Evolutionary conservation across 2,888 invertebrate species (phyloP).

Genomic region (Epsilonema sp.): DNA sequence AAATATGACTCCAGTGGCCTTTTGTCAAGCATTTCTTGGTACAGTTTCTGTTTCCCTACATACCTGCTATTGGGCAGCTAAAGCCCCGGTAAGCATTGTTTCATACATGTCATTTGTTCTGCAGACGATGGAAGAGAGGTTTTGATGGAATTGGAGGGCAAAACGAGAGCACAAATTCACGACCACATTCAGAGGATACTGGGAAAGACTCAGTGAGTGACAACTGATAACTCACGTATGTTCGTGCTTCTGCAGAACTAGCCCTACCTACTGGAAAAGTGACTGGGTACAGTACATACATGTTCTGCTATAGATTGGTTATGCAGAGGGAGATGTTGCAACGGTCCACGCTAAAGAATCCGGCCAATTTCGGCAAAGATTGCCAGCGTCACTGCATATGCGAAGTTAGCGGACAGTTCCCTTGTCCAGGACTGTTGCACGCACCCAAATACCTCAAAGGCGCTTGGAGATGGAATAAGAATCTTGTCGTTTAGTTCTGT

Average conservation of each 20-base stretch:
- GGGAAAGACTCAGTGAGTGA: slow-evolving; percentile 50
- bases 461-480: slow-evolving; percentile 28
- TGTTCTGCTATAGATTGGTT: not conserved
- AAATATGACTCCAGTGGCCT: slow-evolving; percentile 78
- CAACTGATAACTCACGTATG: too few species aligned
- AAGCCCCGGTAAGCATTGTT: too few species aligned
- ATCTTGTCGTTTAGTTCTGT: not conserved
- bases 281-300: not conserved
- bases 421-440: slow-evolving; percentile 59
- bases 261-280: not conserved
- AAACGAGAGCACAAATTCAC: slow-evolving; percentile 58
- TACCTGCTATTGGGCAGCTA: too few species aligned
- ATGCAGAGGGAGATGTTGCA: slow-evolving; percentile 1
- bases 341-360: slow-evolving; percentile 49
- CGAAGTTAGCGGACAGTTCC: slow-evolving; percentile 71
- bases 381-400: slow-evolving; percentile 75
- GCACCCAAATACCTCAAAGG: slow-evolving; percentile 66
- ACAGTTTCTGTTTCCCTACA: too few species aligned
- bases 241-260: too few species aligned
- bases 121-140: slow-evolving; percentile 49
- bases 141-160: slow-evolving; percentile 66
- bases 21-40: slow-evolving; percentile 63
- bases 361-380: slow-evolving; percentile 72
- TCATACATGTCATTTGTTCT: slow-evolving; percentile 18
- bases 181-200: slow-evolving; percentile 56